Percentiles rank a stretch among this genome's conserved stretches.
These are phyloP conservation scores for Gavialis gangeticus DNA, from an alignment of 2,113 vertebrate genomes.

Conservation along the genomic window DNA sequence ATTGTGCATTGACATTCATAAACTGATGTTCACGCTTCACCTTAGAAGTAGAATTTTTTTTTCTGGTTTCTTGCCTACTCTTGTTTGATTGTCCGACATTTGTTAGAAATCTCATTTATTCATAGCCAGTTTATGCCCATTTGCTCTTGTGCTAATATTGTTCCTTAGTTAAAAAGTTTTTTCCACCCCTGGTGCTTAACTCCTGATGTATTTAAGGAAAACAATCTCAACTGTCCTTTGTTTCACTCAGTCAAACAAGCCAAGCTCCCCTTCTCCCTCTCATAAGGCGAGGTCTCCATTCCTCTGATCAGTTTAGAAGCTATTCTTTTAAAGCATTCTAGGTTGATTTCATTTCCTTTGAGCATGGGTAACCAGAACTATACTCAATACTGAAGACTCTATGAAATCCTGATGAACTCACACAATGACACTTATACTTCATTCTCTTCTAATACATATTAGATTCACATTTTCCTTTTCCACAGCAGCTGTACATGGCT, in stretches of 20 bases:
- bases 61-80: neutral
- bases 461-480: neutral
- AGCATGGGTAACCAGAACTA: too few relatives aligned
- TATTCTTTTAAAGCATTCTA: too few relatives aligned
- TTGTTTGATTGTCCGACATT: neutral
- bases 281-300: too few relatives aligned
- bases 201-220: neutral
- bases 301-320: too few relatives aligned
- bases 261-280: neutral
- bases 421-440: neutral
- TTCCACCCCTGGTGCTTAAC: neutral
- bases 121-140: neutral
- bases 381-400: too few relatives aligned
- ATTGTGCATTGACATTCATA: neutral
- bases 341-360: too few relatives aligned
- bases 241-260: neutral
- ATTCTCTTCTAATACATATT: neutral
- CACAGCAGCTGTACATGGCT: neutral
- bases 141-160: neutral
- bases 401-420: too few relatives aligned
- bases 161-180: neutral
- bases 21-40: neutral
- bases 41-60: neutral
- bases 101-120: constrained; percentile 21
- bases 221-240: neutral